These are phyloP conservation scores for Okapia johnstoni DNA, from an alignment of 2,113 vertebrate genomes.

Conservation along the genomic window DNA sequence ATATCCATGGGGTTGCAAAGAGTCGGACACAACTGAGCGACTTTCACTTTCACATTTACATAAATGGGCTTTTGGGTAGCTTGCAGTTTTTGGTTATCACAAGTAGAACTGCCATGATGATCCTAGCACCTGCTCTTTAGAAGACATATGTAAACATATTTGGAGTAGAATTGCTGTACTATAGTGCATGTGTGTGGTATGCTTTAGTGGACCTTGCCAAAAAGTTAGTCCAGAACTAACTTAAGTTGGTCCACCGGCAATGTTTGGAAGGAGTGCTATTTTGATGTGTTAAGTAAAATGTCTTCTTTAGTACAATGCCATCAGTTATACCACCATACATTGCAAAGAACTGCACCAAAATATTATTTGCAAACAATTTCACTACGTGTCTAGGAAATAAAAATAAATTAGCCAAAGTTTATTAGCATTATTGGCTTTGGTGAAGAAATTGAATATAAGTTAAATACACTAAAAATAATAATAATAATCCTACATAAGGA, in stretches of 20 bases:
- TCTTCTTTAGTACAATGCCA: neutral
- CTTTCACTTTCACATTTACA: neutral
- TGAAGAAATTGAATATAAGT: neutral
- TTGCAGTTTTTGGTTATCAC: neutral
- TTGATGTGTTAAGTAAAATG: neutral
- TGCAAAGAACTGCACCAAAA: neutral
- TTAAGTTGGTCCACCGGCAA: neutral
- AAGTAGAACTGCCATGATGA: neutral
- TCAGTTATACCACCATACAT: neutral
- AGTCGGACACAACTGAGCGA: fast-evolving
- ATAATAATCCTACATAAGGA: neutral
- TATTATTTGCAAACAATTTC: neutral
- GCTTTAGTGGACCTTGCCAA: neutral
- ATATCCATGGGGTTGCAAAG: neutral
- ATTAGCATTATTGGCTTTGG: neutral
- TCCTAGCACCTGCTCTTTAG: neutral
- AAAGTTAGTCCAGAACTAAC: neutral
- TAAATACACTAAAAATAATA: neutral
- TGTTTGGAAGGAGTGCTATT: neutral
- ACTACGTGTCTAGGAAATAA: neutral
- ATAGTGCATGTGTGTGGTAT: neutral
- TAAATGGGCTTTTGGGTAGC: neutral
- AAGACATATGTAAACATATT: neutral
- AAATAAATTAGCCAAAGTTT: neutral
- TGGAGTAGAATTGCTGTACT: neutral